Conservation (phyloP, 2,888 invertebrate species). For the Agrotis clavis region DNA sequence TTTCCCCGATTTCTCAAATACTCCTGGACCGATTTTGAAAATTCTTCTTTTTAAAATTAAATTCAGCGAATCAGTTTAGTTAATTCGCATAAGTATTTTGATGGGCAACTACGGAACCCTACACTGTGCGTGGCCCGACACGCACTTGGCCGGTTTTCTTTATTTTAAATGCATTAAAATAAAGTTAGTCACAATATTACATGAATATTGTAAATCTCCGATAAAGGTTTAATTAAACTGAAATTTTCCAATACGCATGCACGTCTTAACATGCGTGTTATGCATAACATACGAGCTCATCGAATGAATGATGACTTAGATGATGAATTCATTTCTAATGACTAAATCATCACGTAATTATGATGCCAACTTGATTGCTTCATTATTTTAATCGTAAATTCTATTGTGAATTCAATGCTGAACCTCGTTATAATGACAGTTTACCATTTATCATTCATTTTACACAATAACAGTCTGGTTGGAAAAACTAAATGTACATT, state of each 20-base stretch:
- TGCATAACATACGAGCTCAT: conserved; percentile 18
- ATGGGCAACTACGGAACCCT: too few relatives aligned
- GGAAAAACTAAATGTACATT: conserved; percentile 36
- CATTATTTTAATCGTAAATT: conserved; percentile 33
- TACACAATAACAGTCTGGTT: conserved; percentile 10
- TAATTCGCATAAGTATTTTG: too few relatives aligned
- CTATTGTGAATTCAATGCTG: conserved; percentile 41
- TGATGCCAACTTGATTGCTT: conserved; percentile 44
- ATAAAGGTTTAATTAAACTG: conserved; percentile 32
- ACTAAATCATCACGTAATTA: conserved; percentile 43
- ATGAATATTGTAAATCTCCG: conserved; percentile 25
- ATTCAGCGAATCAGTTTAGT: too few relatives aligned
- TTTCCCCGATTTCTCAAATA: too few relatives aligned
- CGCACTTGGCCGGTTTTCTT: too few relatives aligned
- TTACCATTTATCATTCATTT: conserved; percentile 42
- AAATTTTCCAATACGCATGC: conserved; percentile 23
- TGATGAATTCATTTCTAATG: conserved; percentile 42
- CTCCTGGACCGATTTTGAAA: too few relatives aligned
- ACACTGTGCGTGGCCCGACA: too few relatives aligned
- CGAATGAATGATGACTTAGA: conserved; percentile 22
- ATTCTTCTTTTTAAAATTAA: too few relatives aligned
- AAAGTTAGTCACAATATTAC: conserved; percentile 13
- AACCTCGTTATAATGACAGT: conserved; percentile 28
- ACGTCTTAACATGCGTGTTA: conserved; percentile 16
- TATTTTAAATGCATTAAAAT: conserved; percentile 26